Conservation (phyloP, 2,888 invertebrate genomes). For the Pasiphila rectangulata region DNA sequence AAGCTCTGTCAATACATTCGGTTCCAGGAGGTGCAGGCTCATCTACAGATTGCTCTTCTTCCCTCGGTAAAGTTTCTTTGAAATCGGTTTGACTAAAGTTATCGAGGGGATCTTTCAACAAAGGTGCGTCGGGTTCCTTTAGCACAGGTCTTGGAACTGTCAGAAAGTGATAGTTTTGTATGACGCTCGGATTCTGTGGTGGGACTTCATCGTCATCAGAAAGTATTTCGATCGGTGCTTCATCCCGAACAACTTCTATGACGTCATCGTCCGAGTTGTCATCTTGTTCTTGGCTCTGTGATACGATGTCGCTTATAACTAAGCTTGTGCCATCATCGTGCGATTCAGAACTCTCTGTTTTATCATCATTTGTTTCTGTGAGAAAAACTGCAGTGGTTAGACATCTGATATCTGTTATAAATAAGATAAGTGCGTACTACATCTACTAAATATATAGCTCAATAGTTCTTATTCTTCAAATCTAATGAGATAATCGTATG, state of each 20-base stretch:
- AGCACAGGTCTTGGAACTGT: conserved; percentile 5
- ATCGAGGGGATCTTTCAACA: conserved; percentile 12
- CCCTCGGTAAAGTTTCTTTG: conserved; percentile 2
- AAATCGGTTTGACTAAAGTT: conserved; percentile 7
- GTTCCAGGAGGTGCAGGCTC: conserved; percentile 14
- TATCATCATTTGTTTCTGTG: conserved; percentile 7
- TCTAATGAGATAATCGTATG: too few relatives aligned
- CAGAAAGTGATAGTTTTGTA: conserved; percentile 27
- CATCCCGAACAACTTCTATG: conserved; percentile 70
- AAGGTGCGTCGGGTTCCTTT: conserved; percentile 3
- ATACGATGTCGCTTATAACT: conserved; percentile 12
- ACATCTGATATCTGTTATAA: background rate
- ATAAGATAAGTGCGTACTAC: too few relatives aligned
- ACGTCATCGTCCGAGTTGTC: conserved; percentile 70
- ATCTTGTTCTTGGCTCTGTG: conserved; percentile 38
- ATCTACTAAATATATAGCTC: too few relatives aligned
- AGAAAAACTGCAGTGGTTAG: conserved; percentile 1
- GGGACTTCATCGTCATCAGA: conserved; percentile 64
- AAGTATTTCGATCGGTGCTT: conserved; percentile 70
- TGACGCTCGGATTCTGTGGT: conserved; percentile 37
- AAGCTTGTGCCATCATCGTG: conserved; percentile 1
- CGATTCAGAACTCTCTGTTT: conserved; percentile 5
- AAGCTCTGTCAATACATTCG: background rate
- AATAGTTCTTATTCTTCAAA: too few relatives aligned
- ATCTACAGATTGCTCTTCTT: conserved; percentile 3